Conservation (phyloP, 2,888 invertebrate genomes). For the Pogonocherus hispidulus region DNA sequence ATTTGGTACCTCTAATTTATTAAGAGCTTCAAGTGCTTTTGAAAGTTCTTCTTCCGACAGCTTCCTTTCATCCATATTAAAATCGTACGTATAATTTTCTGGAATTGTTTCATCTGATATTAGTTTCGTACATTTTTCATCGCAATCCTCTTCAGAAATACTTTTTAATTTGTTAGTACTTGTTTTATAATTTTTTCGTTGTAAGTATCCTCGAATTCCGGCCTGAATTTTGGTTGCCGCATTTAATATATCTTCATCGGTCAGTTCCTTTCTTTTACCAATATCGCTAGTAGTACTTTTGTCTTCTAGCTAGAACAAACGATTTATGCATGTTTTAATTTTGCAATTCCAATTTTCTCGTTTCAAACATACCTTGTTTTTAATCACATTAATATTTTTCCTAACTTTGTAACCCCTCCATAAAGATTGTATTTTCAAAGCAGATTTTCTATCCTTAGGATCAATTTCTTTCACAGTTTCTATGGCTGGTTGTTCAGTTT, state of each 20-base stretch:
- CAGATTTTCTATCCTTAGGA: slow-evolving; percentile 20
- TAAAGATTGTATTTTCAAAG: slow-evolving; percentile 47
- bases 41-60: slow-evolving; percentile 41
- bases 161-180: slow-evolving; percentile 22
- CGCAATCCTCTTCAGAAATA: slow-evolving; percentile 31
- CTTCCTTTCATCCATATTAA: not conserved
- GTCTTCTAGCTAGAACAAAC: slow-evolving; percentile 31
- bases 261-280: slow-evolving; percentile 12
- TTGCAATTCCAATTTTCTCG: slow-evolving; percentile 24
- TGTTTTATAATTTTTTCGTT: slow-evolving; percentile 63
- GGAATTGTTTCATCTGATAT: not conserved
- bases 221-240: slow-evolving; percentile 79
- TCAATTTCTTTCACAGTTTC: slow-evolving; percentile 14
- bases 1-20: slow-evolving; percentile 35
- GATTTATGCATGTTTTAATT: slow-evolving; percentile 31
- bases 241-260: slow-evolving; percentile 57
- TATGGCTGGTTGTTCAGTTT: slow-evolving; percentile 9
- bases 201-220: slow-evolving; percentile 75
- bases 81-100: not conserved
- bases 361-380: slow-evolving; percentile 51
- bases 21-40: slow-evolving; percentile 35
- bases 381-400: slow-evolving; percentile 47
- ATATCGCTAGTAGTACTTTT: slow-evolving; percentile 8
- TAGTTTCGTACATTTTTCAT: not conserved
- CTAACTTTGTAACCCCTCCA: slow-evolving; percentile 56